Evolutionary conservation across 2,113 vertebrate species (phyloP), one percentile per base, ranked within the genome.

Genomic region (Pelvicachromis taeniatus): DNA sequence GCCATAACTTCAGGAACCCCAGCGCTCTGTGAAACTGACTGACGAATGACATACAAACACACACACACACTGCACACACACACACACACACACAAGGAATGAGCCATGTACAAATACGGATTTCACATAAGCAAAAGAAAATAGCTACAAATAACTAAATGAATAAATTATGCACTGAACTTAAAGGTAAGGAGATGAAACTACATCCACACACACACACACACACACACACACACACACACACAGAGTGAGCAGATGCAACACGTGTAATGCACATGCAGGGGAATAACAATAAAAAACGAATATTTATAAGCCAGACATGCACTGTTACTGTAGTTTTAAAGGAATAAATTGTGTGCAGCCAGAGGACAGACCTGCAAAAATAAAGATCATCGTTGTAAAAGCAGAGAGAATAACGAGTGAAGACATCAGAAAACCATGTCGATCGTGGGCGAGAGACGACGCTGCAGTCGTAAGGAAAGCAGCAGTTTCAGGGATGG

Each of bases 1-100:
- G 98, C 90, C 98, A 99, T 87, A 99, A 99, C 95, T 99, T 99
- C 91, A 97, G 98, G 93, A 99, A 99, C 91, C 98, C 98, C 85
- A 99, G 98, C 19, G 98, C 97, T 92, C 97, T 99, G 97, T 99
- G 97, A 99, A 90, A 77, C 84, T 16, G 86, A 92, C 88, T 68
- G 77, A 85, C 4, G 56, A 83, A 89, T 77, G 86, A 89, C 48
- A 31, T 31, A 81, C 79, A 52, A 55, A 14, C 52, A 61, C 83
- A 68, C 61, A 68, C 85, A 81, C 78, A 14, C 78, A n/a, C 42
- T 75, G 40, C 23, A 21, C 19, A 9, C 61, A n/a, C 52, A 38
- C 31, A 55, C 16, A 79, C 45, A 73, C 12, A 91, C 68, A n/a
- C 26, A 81, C 84, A 77, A 16, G 55, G 75, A 90, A 65, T 5